phyloP scores from a whole-genome alignment of 2,888 invertebrate species.

The Anoplius nigerrimus region DNA sequence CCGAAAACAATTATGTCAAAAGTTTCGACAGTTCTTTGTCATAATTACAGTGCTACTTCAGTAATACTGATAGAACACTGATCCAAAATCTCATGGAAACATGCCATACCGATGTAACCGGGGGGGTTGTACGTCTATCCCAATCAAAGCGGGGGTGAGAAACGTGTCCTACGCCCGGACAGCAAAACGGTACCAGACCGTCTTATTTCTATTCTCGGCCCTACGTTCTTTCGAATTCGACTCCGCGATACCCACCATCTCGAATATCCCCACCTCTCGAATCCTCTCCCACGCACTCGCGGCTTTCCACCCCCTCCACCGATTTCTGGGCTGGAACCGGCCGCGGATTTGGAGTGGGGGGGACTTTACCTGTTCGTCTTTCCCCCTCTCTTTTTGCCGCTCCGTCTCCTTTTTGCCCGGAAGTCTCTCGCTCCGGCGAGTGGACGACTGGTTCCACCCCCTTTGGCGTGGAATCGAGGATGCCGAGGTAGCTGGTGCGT shows the following conservation, averaged over 20 bases:
- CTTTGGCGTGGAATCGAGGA: background rate
- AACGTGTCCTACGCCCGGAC: background rate
- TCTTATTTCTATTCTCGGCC: slow-evolving; percentile 56
- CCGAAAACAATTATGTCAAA: too few species aligned
- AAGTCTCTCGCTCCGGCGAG: background rate
- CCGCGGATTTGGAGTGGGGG: slow-evolving; percentile 6
- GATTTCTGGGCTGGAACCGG: slow-evolving; percentile 40
- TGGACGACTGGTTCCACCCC: background rate
- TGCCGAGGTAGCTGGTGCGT: background rate
- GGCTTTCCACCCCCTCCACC: slow-evolving; percentile 33
- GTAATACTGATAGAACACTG: too few species aligned
- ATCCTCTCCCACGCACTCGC: too few species aligned
- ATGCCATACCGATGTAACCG: too few species aligned
- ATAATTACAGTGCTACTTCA: too few species aligned
- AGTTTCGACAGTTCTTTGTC: too few species aligned
- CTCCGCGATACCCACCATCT: slow-evolving; percentile 50
- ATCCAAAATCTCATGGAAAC: too few species aligned
- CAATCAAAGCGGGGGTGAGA: slow-evolving; percentile 29
- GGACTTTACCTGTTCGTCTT: slow-evolving; percentile 24
- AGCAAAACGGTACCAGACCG: slow-evolving; percentile 25
- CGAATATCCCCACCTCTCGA: slow-evolving; percentile 36
- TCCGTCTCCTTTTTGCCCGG: background rate
- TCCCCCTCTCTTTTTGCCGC: slow-evolving; percentile 10
- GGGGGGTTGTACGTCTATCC: slow-evolving; percentile 10
- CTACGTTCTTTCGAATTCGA: slow-evolving; percentile 51